These are phyloP conservation scores for Alauda arvensis DNA, from an alignment of 2,797 vertebrate genomes.

Conservation along the genomic window DNA sequence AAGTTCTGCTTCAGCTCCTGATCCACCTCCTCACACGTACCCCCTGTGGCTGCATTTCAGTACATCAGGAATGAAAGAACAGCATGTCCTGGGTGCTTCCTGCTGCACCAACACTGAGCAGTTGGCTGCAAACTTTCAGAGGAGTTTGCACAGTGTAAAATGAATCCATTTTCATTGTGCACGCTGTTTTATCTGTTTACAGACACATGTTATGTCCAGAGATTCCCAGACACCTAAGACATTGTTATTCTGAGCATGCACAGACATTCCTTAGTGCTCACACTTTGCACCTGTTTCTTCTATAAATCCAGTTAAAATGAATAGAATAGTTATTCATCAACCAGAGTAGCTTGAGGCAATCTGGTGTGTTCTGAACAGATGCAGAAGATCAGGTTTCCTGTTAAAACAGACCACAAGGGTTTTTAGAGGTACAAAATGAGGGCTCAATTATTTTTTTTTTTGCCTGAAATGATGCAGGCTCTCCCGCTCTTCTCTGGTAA, in stretches of 20 bases:
- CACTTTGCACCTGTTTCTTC: slow-evolving; percentile 6
- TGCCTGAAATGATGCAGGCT: neutral
- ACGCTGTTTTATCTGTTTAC: neutral
- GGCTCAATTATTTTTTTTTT: neutral
- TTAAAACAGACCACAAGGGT: neutral
- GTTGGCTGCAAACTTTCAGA: neutral
- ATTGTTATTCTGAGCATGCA: neutral
- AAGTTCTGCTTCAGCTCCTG: neutral
- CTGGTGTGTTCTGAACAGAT: slow-evolving; percentile 17
- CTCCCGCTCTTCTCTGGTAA: neutral
- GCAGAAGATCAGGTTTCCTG: slow-evolving; percentile 11
- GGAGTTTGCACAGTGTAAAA: neutral
- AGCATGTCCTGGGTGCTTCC: neutral
- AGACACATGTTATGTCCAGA: neutral
- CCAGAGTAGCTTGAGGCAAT: neutral
- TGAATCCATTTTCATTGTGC: neutral
- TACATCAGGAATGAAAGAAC: neutral
- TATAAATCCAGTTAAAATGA: slow-evolving; percentile 9
- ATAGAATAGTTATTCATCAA: slow-evolving; percentile 5
- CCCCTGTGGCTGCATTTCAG: neutral
- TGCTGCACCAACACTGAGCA: neutral
- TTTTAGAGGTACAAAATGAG: neutral
- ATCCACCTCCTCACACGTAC: rapidly evolving
- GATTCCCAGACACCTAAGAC: neutral
- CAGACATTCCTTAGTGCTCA: neutral